These are phyloP conservation scores for Rhynchotus rufescens DNA, from an alignment of 2,797 vertebrate genomes.

Conservation along the genomic window DNA sequence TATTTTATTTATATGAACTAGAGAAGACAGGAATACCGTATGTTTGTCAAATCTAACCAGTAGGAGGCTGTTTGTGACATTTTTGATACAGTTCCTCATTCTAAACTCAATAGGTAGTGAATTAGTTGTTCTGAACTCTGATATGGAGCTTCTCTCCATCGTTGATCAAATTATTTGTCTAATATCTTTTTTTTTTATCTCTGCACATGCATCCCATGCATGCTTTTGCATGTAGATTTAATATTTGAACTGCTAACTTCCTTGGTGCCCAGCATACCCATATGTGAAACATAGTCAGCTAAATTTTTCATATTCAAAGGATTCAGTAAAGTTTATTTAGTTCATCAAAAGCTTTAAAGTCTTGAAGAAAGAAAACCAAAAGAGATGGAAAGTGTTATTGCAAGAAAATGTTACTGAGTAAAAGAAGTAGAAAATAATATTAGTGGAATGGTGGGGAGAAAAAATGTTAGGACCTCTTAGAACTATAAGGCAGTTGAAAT, in stretches of 20 bases:
- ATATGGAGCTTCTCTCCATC: neutral
- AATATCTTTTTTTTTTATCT: neutral
- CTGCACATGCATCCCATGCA: neutral
- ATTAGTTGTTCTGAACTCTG: neutral
- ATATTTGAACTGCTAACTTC: neutral
- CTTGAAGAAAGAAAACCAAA: neutral
- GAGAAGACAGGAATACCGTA: neutral
- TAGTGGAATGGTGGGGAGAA: neutral
- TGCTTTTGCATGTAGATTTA: neutral
- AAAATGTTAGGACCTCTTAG: neutral
- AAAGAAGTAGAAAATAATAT: neutral
- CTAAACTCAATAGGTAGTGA: neutral
- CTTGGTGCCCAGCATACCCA: neutral
- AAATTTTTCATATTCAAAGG: neutral
- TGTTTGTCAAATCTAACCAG: neutral
- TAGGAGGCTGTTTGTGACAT: neutral
- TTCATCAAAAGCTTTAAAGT: neutral
- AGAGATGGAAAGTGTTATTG: neutral
- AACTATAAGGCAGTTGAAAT: neutral
- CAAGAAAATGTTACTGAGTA: neutral
- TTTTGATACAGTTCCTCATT: neutral
- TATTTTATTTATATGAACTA: neutral
- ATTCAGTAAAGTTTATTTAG: neutral
- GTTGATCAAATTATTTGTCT: neutral
- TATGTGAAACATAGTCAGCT: neutral